Percentiles rank a stretch among this genome's conserved stretches.
Evolutionary conservation across 2,888 invertebrate genomes (phyloP).

Genomic region (Metellina segmentata): DNA sequence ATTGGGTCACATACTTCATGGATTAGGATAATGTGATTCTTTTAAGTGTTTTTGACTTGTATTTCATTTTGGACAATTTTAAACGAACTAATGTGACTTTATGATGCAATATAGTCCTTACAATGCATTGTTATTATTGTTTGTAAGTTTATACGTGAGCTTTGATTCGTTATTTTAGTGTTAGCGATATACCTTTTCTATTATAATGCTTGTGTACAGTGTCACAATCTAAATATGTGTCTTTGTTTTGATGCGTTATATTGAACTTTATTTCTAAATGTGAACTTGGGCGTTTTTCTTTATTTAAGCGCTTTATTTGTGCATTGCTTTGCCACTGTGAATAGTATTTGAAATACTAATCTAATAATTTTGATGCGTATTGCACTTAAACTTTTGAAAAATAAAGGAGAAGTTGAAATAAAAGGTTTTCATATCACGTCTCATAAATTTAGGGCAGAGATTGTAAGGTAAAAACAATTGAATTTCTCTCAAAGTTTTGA

Average conservation of each 20-base stretch:
- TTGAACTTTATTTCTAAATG: not conserved
- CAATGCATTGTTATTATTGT: constrained; percentile 27
- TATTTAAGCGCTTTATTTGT: not conserved
- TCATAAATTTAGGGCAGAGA: too few relatives aligned
- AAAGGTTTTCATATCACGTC: too few relatives aligned
- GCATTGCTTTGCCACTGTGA: not conserved
- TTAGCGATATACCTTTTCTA: too few relatives aligned
- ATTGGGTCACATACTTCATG: too few relatives aligned
- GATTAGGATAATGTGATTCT: not conserved
- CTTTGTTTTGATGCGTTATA: not conserved
- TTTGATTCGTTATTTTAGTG: not conserved
- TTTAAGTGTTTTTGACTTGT: not conserved
- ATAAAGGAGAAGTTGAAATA: too few relatives aligned
- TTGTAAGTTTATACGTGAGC: constrained; percentile 20
- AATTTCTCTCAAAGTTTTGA: too few relatives aligned
- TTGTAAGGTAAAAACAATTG: too few relatives aligned
- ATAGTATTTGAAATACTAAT: too few relatives aligned
- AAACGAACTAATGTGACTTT: not conserved
- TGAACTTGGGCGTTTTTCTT: not conserved
- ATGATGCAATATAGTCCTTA: constrained; percentile 23
- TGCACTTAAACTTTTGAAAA: too few relatives aligned
- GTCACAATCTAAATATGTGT: not conserved
- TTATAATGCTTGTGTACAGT: not conserved
- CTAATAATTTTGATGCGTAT: too few relatives aligned
- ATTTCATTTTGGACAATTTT: not conserved